Conservation (phyloP, 2,888 invertebrate genomes). For the Meta bourneti region DNA sequence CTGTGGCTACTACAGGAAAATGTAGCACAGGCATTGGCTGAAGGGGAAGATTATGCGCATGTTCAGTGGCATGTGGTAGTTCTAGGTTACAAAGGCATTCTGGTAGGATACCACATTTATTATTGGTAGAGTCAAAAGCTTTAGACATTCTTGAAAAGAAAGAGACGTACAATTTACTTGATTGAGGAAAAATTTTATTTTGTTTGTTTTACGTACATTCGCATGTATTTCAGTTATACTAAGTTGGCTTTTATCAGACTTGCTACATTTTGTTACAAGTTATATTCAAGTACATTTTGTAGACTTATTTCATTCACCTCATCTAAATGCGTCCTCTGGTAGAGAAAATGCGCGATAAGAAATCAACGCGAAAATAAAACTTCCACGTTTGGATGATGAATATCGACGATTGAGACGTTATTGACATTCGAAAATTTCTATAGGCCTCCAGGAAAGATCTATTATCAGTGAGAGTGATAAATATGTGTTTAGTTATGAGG, state of each 20-base stretch:
- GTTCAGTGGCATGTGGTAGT: constrained; percentile 38
- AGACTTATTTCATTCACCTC: too few relatives aligned
- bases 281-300: too few relatives aligned
- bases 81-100: constrained; percentile 59
- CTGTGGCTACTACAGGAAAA: neutral
- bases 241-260: neutral
- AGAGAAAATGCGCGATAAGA: too few relatives aligned
- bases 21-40: neutral
- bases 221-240: neutral
- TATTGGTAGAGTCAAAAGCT: neutral
- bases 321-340: too few relatives aligned
- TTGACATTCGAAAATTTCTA: too few relatives aligned
- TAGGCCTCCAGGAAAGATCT: too few relatives aligned
- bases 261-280: neutral
- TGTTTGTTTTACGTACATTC: neutral
- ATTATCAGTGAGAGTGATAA: too few relatives aligned
- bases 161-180: neutral
- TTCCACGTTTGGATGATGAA: too few relatives aligned
- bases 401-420: too few relatives aligned
- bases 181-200: neutral
- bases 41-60: constrained; percentile 27
- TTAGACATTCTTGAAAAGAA: neutral
- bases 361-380: too few relatives aligned
- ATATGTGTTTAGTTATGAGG: too few relatives aligned
- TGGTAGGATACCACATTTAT: constrained; percentile 29